Evolutionary conservation across 1,140 invertebrate species (phyloP).

Genomic region (Nymphalis io): DNA sequence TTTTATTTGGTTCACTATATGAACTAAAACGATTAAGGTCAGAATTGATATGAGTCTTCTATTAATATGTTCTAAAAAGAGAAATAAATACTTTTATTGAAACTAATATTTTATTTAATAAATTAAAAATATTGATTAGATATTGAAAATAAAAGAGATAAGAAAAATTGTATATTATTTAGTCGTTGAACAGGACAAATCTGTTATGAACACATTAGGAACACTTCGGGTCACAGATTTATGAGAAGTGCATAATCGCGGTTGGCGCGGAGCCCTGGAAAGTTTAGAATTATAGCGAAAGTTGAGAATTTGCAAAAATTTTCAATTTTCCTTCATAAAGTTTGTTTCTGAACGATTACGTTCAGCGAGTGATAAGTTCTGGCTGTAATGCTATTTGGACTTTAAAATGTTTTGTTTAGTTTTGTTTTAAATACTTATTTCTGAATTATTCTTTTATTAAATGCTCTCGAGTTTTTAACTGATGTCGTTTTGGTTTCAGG

Average conservation of each 20-base stretch:
- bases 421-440: background rate
- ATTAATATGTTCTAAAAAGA: too few species aligned
- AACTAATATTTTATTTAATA: too few species aligned
- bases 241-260: constrained; percentile 22
- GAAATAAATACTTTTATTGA: too few species aligned
- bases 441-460: too few species aligned
- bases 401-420: background rate
- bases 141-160: too few species aligned
- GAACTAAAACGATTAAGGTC: too few species aligned
- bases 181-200: background rate
- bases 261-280: constrained; percentile 11
- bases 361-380: constrained; percentile 7
- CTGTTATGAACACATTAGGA: background rate
- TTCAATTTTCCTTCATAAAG: background rate
- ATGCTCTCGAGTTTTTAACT: too few species aligned
- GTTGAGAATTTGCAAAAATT: constrained; percentile 21
- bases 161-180: too few species aligned
- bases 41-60: too few species aligned
- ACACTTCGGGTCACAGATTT: background rate
- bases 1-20: too few species aligned
- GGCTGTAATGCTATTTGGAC: background rate
- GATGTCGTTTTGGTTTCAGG: too few species aligned
- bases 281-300: constrained; percentile 23
- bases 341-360: constrained; percentile 11
- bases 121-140: too few species aligned